Base-by-base conservation (phyloP, 2,888 invertebrate species). In the Osmoderma eremita region DNA sequence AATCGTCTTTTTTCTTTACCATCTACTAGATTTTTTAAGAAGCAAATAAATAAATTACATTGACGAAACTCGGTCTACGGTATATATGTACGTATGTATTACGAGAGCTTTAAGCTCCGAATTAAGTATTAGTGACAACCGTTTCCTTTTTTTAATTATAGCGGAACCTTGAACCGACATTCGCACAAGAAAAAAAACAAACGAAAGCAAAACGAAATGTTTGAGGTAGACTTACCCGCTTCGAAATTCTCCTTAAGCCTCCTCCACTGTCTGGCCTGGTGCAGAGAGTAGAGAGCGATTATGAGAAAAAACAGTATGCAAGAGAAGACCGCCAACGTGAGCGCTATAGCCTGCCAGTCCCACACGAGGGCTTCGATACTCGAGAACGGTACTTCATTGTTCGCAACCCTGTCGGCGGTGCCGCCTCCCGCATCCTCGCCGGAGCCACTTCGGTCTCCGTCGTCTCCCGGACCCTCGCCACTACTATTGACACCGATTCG, bases 281-380 rank as follows among this genome's bases (percentile, higher is more conserved):
- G 88, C 75, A 92, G 83, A 73, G 91, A 90, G 79, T 92, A 89
- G 76, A 89, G 87, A 74, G 91, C 88, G 78, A 92, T 91, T 72
- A 90, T 90, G 75, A 91, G 84, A 84, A 93, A 92, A 85, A 93
- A 93, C 78, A 92, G 84, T 67, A 92, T 85, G 84, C 92, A 93
- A 71, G 91, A 90, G 78, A 89, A 87, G 39, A 90, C 89, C 54
- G 92, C 92, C 72, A 91, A 82, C 69, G 89, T 87, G 76, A 93
- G 84, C 65, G 90, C 89, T 54, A 89, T 86, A 65, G 90, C 88
- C 78, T 92, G 91, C 87, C 91, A 88, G 82, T 92, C 91, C 89
- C 90, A 90, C 76, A 86, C 82, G 71, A 84, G 75, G 39, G 80
- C 78, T 74, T 84, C 84, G 13, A 83, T 81, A 69, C 80, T 79